These are phyloP conservation scores for Globodera rostochiensis DNA, from an alignment of 1,140 invertebrate species.

Conservation along the genomic window DNA sequence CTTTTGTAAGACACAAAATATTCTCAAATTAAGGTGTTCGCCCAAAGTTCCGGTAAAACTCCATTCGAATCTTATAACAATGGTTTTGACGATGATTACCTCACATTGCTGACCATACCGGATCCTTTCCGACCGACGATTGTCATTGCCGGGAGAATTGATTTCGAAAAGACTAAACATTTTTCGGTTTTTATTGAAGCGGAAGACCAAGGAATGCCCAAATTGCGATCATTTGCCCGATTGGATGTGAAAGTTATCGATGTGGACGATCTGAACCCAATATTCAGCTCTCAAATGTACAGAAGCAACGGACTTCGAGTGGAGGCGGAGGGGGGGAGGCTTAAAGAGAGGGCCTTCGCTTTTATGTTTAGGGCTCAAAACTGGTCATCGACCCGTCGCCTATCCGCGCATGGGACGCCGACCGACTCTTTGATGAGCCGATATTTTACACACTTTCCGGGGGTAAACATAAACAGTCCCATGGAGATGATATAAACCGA, in stretches of 20 bases:
- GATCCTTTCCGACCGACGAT: constrained; percentile 49
- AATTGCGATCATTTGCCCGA: constrained; percentile 32
- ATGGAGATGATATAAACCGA: background rate
- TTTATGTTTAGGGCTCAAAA: constrained; percentile 37
- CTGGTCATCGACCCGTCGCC: constrained; percentile 45
- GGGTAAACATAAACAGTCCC: constrained; percentile 28
- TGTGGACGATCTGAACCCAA: constrained; percentile 53
- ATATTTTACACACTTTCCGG: constrained; percentile 48
- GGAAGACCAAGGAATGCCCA: constrained; percentile 49
- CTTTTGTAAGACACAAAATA: too few relatives aligned
- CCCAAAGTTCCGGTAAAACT: background rate
- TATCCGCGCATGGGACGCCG: constrained; percentile 51
- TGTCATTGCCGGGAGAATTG: constrained; percentile 46
- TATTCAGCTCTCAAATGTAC: constrained; percentile 44
- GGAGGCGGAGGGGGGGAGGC: background rate
- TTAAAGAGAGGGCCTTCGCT: background rate
- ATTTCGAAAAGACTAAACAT: constrained; percentile 45
- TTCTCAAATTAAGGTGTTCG: constrained; percentile 6
- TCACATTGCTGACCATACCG: constrained; percentile 46
- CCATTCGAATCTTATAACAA: background rate
- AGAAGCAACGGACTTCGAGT: constrained; percentile 40
- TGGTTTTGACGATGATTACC: background rate
- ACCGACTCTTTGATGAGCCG: constrained; percentile 47
- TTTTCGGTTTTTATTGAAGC: constrained; percentile 56
- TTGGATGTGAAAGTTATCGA: constrained; percentile 52